A percentile compares a stretch with the other conserved stretches of the same genome.
These are phyloP conservation scores for Lutraria rhynchaena DNA, from an alignment of 1,140 invertebrate genomes.

Conservation along the genomic window DNA sequence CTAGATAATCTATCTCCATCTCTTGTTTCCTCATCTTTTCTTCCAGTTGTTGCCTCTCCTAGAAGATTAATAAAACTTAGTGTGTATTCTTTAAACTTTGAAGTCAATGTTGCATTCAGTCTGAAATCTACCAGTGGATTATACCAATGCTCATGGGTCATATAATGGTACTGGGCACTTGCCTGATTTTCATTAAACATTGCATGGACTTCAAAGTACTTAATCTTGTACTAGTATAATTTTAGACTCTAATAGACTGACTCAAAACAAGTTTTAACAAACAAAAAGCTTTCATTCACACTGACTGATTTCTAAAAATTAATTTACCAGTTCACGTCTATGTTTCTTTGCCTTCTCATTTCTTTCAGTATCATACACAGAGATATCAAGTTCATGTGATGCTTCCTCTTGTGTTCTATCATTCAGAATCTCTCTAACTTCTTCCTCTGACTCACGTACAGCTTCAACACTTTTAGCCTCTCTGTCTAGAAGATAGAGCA, in stretches of 20 bases:
- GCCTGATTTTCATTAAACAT: too few species aligned
- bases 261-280: background rate
- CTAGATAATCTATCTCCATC: conserved; percentile 82
- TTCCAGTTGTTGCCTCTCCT: conserved; percentile 79
- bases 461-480: conserved; percentile 77
- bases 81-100: too few species aligned
- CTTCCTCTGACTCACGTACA: conserved; percentile 80
- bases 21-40: conserved; percentile 81
- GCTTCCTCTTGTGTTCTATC: conserved; percentile 79
- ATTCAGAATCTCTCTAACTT: conserved; percentile 79
- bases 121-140: too few species aligned
- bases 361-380: conserved; percentile 81
- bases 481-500: conserved; percentile 75
- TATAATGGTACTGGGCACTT: too few species aligned
- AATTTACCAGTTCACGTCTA: conserved; percentile 79
- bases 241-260: background rate
- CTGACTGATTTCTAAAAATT: conserved; percentile 29
- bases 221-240: background rate
- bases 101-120: too few species aligned
- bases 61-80: too few species aligned
- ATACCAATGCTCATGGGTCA: too few species aligned
- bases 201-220: too few species aligned
- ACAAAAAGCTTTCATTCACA: background rate
- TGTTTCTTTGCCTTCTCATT: conserved; percentile 83
- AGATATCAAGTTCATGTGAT: conserved; percentile 79